Percentiles rank a stretch among this genome's conserved stretches.
phyloP scores from a whole-genome alignment of 2,797 vertebrate genomes.

The Tragopan temminckii region DNA sequence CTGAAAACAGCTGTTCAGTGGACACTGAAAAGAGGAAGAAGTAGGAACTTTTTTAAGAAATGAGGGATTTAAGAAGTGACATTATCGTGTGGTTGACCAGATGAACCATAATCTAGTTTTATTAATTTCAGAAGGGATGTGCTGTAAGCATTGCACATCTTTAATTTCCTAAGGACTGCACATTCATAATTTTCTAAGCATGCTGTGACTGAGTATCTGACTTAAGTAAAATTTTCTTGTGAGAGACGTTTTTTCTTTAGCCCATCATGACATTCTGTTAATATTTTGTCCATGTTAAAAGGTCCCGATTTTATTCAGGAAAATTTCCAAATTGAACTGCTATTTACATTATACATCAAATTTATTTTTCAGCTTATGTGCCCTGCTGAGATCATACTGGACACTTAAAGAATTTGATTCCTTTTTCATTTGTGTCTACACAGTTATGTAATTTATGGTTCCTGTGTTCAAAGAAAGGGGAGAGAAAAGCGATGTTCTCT shows the following conservation, averaged over 20 bases:
- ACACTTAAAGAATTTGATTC: not conserved
- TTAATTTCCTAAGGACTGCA: not conserved
- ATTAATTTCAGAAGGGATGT: not conserved
- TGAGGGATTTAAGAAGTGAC: not conserved
- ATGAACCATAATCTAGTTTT: not conserved
- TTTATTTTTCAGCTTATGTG: conserved; percentile 26
- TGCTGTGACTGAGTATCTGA: not conserved
- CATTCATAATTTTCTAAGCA: not conserved
- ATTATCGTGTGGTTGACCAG: not conserved
- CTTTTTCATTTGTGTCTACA: not conserved
- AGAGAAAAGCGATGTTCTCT: not conserved
- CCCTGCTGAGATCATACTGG: not conserved
- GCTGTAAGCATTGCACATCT: not conserved
- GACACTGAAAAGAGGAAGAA: not conserved
- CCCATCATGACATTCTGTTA: not conserved
- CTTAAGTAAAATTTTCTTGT: not conserved
- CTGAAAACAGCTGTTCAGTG: not conserved
- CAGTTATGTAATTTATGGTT: conserved; percentile 14
- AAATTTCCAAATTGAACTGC: conserved; percentile 14
- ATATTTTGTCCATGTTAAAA: not conserved
- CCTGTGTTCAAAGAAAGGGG: conserved; percentile 2
- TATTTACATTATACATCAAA: conserved; percentile 33
- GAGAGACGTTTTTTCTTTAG: not conserved
- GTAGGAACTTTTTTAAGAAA: not conserved
- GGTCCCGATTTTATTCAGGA: not conserved